Base-by-base conservation (phyloP, 2,113 vertebrate genomes). In the Merops nubicus region DNA sequence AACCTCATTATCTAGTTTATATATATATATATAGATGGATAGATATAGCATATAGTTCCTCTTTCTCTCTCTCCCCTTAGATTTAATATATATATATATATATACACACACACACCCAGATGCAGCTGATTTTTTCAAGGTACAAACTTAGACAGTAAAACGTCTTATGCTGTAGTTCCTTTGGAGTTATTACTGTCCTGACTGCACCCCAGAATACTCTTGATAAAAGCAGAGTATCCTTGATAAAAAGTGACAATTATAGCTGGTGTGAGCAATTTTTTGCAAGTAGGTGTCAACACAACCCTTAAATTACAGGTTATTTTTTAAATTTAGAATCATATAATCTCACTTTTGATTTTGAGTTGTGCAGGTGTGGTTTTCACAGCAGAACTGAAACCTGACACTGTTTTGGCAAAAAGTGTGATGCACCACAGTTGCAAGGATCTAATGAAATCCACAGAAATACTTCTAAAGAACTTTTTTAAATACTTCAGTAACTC, bases 71-170 rank as follows among this genome's bases (percentile, higher is more conserved):
- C 28, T 19, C 21, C 40, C 12, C 12, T 65, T 1, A 57, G 7
- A 38, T 34, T 65, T 2, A 59, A 36, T 23, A 36, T 0, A n/a
- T 19, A 54, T 0, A 1, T 43, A n/a, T n/a, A n/a, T n/a, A n/a
- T n/a, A n/a, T n/a, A n/a, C n/a, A n/a, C n/a, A n/a, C n/a, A n/a
- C n/a, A n/a, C n/a, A 63, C 3, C 3, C n/a, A 83, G 36, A 69
- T 23, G 31, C 5, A 88, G 36, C 38, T n/a, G 11, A 8, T 40
- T 47, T 67, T 84, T 67, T 47, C 45, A 81, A 45, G 22, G 28
- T 62, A 53, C 29, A 73, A 26, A 84, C n/a, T 29, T 53, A 94
- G 21, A 54, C 38, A 76, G 60, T 25, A 68, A 89, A 62, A 53
- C 14, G 7, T 23, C 33, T 14, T 34, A 17, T 31, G 29, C 12